Base-by-base conservation (phyloP, 2,797 vertebrate genomes). In the Gymnothorax javanicus region DNA sequence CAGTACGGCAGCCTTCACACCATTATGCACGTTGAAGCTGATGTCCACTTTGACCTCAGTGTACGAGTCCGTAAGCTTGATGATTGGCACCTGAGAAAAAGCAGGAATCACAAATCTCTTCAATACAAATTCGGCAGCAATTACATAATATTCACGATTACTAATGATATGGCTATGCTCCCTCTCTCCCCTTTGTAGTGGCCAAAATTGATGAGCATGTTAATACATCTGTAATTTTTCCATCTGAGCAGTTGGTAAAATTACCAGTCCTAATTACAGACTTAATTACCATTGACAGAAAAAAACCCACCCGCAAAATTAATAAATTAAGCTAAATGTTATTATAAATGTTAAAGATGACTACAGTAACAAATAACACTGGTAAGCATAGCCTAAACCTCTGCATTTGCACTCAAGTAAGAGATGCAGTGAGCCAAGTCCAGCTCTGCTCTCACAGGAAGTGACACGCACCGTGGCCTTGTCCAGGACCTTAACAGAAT, bases 41-140 rank as follows among this genome's bases (percentile, higher is more conserved):
- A 99, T 99, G 95, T 99, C 99, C 91, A 99, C 98, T 96, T 99
- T 99, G 88, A 99, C 99, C 92, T 99, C 99, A 13, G 99, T 99
- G 94, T 96, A 96, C 59, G 97, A 97, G 94, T 99, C 99, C 0
- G 97, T 99, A 92, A 99, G 95, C 92, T 99, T 99, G 92, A 99
- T 99, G 92, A 99, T 99, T 88, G 99, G 98, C 90, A 99, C 99
- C 99, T 99, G 6, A 69, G 6, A 69, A 15, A 69, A 69, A 2
- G 6, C 88, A 84, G 88, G 25, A 7, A 75, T 52, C 11, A 82
- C 33, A 43, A 43, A 43, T 43, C 7, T 17, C 23, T 54, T 56
- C 54, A 82, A 12, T 2, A 33, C 9, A 73, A 73, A 33, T 15
- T 11, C 27, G 9, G 25, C n/a, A 12, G n/a, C 67, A 69, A 69